Conservation (phyloP, 1,140 invertebrate genomes). For the Pseudomyrmex dendroicus region DNA sequence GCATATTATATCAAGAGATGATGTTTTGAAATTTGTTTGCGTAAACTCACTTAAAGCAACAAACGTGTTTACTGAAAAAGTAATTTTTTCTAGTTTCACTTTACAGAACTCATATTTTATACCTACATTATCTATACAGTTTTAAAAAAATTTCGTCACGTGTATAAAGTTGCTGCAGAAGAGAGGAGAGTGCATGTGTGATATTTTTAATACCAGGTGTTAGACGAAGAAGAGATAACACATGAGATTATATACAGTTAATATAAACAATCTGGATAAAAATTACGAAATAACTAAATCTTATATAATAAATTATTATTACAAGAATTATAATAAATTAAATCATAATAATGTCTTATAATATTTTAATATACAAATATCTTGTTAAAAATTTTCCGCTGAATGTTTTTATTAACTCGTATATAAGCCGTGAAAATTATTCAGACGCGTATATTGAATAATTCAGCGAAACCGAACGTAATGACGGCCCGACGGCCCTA, state of each 20-base stretch:
- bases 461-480: conserved; percentile 35
- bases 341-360: too few relatives aligned
- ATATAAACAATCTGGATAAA: neutral
- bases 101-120: neutral
- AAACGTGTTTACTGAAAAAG: neutral
- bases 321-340: too few relatives aligned
- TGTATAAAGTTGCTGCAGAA: conserved; percentile 14
- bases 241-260: neutral
- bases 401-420: too few relatives aligned
- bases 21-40: conserved; percentile 1
- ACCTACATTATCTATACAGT: neutral
- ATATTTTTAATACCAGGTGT: neutral
- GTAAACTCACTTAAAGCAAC: too few relatives aligned
- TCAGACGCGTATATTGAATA: conserved; percentile 33
- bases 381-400: too few relatives aligned
- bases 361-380: too few relatives aligned
- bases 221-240: neutral
- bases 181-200: neutral
- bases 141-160: neutral
- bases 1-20: neutral
- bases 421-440: neutral
- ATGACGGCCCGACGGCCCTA: neutral
- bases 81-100: neutral
- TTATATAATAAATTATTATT: too few relatives aligned
- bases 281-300: too few relatives aligned